phyloP scores from a whole-genome alignment of 2,888 invertebrate genomes.

The Lepidochitona cinerea region DNA sequence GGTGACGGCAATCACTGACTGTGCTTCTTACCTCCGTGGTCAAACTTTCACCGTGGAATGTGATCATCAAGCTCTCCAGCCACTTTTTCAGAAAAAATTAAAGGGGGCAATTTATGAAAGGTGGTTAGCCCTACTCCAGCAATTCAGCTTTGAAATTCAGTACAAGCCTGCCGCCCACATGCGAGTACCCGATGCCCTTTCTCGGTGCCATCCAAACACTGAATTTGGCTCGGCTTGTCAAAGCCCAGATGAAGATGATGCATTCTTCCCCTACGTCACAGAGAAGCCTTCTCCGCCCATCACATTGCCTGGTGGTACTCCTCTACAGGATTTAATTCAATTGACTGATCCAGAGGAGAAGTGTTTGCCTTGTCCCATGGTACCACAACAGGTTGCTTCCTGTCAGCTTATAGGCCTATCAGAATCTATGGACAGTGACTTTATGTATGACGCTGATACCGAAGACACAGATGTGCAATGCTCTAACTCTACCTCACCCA shows the following conservation, averaged over 20 bases:
- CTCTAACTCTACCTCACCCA: too few species aligned
- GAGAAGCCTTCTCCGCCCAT: too few species aligned
- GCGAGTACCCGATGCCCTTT: not conserved
- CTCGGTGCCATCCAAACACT: not conserved
- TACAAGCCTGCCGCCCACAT: not conserved
- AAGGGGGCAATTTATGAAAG: not conserved
- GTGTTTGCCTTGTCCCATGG: too few species aligned
- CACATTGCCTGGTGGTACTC: too few species aligned
- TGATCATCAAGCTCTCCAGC: slow-evolving; percentile 4
- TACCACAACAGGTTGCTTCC: too few species aligned
- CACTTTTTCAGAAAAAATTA: not conserved
- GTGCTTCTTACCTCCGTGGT: not conserved
- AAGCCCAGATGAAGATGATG: slow-evolving; percentile 4
- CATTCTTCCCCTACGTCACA: slow-evolving; percentile 8
- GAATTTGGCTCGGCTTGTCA: not conserved
- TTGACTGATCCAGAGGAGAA: too few species aligned
- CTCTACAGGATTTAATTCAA: too few species aligned
- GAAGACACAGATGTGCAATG: too few species aligned
- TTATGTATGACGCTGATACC: too few species aligned
- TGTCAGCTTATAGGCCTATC: not conserved
- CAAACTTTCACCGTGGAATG: not conserved
- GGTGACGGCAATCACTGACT: not conserved
- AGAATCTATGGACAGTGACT: too few species aligned
- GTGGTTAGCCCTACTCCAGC: not conserved
- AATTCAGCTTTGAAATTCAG: not conserved